A percentile compares a stretch with the other conserved stretches of the same genome.
phyloP scores from a whole-genome alignment of 2,888 invertebrate genomes.

The Hirudinaria manillensis region DNA sequence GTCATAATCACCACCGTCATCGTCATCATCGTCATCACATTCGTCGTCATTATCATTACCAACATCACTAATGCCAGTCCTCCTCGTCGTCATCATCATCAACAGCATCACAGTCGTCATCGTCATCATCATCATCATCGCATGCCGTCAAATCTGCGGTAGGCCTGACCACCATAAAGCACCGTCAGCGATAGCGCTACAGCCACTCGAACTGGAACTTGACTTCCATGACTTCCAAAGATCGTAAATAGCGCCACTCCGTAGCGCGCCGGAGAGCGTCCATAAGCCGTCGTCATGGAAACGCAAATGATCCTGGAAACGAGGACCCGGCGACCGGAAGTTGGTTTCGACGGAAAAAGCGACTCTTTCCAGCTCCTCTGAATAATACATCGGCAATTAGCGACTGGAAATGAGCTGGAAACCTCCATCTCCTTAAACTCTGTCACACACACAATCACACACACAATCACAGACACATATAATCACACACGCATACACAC shows the following conservation, averaged over 20 bases:
- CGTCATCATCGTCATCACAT: constrained; percentile 20
- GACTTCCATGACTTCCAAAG: too few relatives aligned
- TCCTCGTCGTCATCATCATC: neutral
- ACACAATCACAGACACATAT: too few relatives aligned
- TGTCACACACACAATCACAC: too few relatives aligned
- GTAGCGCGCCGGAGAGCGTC: neutral
- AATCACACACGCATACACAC: too few relatives aligned
- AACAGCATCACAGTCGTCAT: constrained; percentile 14
- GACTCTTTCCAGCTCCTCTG: neutral
- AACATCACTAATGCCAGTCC: neutral
- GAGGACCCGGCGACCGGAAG: neutral
- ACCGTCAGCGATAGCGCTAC: too few relatives aligned
- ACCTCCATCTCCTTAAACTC: too few relatives aligned
- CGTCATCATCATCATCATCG: constrained; percentile 21
- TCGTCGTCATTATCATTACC: constrained; percentile 15
- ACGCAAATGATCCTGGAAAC: neutral
- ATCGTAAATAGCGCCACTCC: too few relatives aligned
- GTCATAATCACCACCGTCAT: constrained; percentile 12
- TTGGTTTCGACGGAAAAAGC: neutral
- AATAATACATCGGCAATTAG: constrained; percentile 3
- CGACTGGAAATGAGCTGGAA: neutral
- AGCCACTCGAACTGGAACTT: too few relatives aligned
- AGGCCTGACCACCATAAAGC: neutral
- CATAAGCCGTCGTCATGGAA: constrained; percentile 12
- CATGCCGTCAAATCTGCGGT: neutral